Base-by-base conservation (phyloP, 1,140 invertebrate genomes). In the Tribolium madens region DNA sequence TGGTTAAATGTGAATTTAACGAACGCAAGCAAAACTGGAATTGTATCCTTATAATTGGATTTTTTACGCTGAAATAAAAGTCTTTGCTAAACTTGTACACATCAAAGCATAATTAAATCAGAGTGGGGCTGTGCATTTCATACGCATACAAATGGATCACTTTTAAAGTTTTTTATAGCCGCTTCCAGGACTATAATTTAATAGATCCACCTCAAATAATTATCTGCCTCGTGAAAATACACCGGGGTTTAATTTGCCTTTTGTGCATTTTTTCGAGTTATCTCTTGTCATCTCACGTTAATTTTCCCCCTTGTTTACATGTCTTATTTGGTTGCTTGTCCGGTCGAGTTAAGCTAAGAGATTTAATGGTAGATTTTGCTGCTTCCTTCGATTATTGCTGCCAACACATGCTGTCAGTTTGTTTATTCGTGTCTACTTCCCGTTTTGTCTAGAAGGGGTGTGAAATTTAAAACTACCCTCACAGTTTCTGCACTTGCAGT, bases 51-150 rank as follows among this genome's bases (percentile, higher is more conserved):
- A 26, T 60, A 60, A 60, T 26, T 26, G 53, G 53, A 60, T 60
- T 60, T 60, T 60, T 53, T 60, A 18, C 53, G 53, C 17, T 15
- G 53, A 26, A 60, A 7, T 53, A 53, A 53, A 60, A 60, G 53
- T 60, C 53, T 60, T 60, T 60, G 53, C 53, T 26, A 60, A 18
- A 60, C 26, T 57, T 64, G 57, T 64, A 33, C 12, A 64, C 57
- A 64, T 33, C 57, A 64, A 64, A 64, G 57, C 21, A 64, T 33
- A 64, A 64, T 64, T 14, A 36, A 64, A 64, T 64, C 36, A 64
- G 52, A 57, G 57, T 64, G 57, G n/a, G 57, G 26, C 57, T 33
- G 21, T 64, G 57, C 52, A 57, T 57, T 57, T 57, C 52, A 17
- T 26, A 10, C 17, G 52, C 52, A 57, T 57, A 57, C 52, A 57